Percentiles rank a stretch among this genome's conserved stretches.
Conservation (phyloP, 1,140 invertebrate species). For the Drosophila paulistorum region DNA sequence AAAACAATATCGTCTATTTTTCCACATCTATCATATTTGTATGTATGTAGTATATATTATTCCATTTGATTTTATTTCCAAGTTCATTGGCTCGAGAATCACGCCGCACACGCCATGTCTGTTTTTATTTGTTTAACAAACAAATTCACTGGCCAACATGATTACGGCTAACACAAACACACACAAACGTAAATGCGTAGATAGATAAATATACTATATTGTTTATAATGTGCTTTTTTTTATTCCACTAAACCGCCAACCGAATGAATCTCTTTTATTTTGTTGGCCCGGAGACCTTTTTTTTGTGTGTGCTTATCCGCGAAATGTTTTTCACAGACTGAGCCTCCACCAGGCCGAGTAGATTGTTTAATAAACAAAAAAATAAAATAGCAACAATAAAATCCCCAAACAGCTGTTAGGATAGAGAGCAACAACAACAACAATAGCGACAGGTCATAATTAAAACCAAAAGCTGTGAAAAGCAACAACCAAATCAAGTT, state of each 20-base stretch:
- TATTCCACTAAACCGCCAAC: background rate
- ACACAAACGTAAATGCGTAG: background rate
- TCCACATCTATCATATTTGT: background rate
- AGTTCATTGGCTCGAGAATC: constrained; percentile 47
- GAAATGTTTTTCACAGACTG: constrained; percentile 69
- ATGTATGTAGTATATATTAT: background rate
- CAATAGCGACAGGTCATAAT: constrained; percentile 62
- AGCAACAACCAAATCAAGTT: constrained; percentile 34
- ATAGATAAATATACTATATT: background rate
- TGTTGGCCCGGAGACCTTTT: constrained; percentile 36
- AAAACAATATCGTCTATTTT: constrained; percentile 29
- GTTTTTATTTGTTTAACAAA: constrained; percentile 15
- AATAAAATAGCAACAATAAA: constrained; percentile 48
- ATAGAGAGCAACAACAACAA: background rate
- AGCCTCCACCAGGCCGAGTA: constrained; percentile 35
- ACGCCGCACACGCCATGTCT: constrained; percentile 41
- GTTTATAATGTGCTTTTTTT: background rate
- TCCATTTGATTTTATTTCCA: constrained; percentile 12
- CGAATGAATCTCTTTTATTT: background rate
- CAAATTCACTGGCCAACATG: constrained; percentile 6
- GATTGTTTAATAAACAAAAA: constrained; percentile 72
- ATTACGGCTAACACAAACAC: background rate
- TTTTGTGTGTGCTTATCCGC: constrained; percentile 62
- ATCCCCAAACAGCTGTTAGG: constrained; percentile 36
- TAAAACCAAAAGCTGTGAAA: constrained; percentile 52